Base-by-base conservation (phyloP, 2,797 vertebrate species). In the Neostethus bicornis region DNA sequence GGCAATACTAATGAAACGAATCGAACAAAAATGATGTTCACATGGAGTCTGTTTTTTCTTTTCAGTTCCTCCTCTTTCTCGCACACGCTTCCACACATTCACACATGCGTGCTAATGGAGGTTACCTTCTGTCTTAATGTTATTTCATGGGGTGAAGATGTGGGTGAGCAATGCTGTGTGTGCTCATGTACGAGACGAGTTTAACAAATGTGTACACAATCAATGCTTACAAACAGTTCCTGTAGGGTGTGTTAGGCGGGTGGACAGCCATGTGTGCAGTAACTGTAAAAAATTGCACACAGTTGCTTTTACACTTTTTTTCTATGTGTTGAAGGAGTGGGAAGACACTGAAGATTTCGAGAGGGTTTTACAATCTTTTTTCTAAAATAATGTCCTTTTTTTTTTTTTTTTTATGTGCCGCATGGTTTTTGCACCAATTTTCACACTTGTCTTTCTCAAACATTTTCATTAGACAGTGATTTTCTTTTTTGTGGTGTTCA, bases 401-500 rank as follows among this genome's bases (percentile, higher is more conserved):
- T 49, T 9, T 28, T 2, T 45, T 28, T 41, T 54, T 47, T 12
- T 21, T n/a, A 3, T 20, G 2, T 7, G 0, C 2, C 17, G 6
- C 50, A 24, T 7, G 13, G 3, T 12, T 51, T 57, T 50, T 11
- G 31, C 14, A 7, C 49, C 5, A 28, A 23, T 26, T 50, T 64
- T 10, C 41, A 17, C n/a, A 39, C 13, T 55, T 70, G 28, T 52
- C 53, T 28, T 64, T 25, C 35, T 59, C 13, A 26, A 64, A 51
- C 43, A 38, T 70, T 65, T 55, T 68, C 25, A 38, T 41, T 51
- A 59, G 58, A 70, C 50, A 66, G 54, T 57, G 47, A 70, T 78
- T 69, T 49, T 61, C 50, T 26, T 57, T 66, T 73, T 53, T 53
- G 49, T 38, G 51, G 61, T 59, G 66, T 68, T 72, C 54, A 55